A percentile compares a stretch with the other conserved stretches of the same genome.
Evolutionary conservation across 2,888 invertebrate genomes (phyloP).

Genomic region (Dysmachus trigonus): DNA sequence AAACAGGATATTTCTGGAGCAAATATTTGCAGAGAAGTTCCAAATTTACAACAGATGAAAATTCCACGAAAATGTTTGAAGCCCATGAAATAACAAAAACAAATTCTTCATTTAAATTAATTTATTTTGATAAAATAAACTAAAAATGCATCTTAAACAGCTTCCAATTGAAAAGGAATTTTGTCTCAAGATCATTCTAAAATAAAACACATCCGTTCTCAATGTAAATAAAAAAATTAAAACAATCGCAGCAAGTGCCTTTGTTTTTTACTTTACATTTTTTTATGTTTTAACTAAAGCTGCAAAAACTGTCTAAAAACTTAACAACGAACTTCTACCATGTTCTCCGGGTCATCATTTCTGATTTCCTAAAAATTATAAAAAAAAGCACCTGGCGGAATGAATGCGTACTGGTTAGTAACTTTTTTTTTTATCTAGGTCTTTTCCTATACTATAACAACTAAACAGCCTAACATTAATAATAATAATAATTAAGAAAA

Average conservation of each 20-base stretch:
- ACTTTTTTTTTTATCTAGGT: background rate
- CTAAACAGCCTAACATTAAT: background rate
- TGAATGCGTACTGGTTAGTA: background rate
- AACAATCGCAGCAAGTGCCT: background rate
- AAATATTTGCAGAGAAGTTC: too few species aligned
- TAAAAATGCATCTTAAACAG: background rate
- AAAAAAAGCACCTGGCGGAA: slow-evolving; percentile 32
- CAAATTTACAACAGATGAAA: too few species aligned
- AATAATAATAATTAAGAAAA: background rate
- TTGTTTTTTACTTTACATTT: background rate
- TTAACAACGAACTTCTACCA: background rate
- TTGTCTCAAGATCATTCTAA: background rate
- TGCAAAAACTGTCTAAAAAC: background rate
- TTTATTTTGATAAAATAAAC: background rate
- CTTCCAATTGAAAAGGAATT: background rate
- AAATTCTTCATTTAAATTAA: background rate
- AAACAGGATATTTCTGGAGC: too few species aligned
- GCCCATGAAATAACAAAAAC: background rate
- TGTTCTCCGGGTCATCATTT: background rate
- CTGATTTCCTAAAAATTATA: background rate
- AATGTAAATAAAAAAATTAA: background rate
- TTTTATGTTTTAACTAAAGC: slow-evolving; percentile 1
- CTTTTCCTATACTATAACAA: background rate
- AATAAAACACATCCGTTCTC: background rate
- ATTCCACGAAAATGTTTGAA: background rate